A percentile compares a stretch with the other conserved stretches of the same genome.
phyloP scores from a whole-genome alignment of 1,140 invertebrate species.

The Hylaeus anthracinus region DNA sequence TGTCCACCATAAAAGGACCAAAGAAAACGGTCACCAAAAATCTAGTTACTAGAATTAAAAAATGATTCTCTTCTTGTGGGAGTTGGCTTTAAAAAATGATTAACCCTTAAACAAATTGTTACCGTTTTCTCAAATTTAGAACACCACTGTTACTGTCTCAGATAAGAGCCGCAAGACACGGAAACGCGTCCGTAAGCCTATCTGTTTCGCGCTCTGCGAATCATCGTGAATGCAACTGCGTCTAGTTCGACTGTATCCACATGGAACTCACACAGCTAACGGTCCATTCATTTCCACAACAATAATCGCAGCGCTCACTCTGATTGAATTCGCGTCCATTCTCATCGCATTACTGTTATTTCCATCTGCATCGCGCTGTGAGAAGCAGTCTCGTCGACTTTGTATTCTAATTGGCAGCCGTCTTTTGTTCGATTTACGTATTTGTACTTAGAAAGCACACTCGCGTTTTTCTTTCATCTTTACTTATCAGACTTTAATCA shows the following conservation, averaged over 20 bases:
- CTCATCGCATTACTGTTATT: constrained; percentile 35
- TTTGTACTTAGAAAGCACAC: background rate
- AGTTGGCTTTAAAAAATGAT: too few species aligned
- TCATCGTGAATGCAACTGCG: background rate
- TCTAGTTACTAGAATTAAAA: too few species aligned
- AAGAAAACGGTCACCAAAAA: too few species aligned
- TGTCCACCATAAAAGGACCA: too few species aligned
- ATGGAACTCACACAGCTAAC: constrained; percentile 4
- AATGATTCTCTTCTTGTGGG: too few species aligned
- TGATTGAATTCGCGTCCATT: constrained; percentile 36
- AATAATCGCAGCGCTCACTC: constrained; percentile 8
- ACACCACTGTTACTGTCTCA: constrained; percentile 36
- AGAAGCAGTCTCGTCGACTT: background rate
- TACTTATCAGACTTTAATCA: background rate
- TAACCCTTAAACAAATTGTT: background rate
- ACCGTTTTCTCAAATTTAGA: constrained; percentile 28
- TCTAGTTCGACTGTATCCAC: background rate
- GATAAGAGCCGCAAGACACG: constrained; percentile 58
- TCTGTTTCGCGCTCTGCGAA: constrained; percentile 7
- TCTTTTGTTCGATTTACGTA: background rate
- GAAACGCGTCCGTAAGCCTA: constrained; percentile 56
- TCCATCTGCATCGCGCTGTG: constrained; percentile 1
- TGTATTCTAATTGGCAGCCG: background rate
- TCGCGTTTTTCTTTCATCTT: background rate
- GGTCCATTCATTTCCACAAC: constrained; percentile 46